Base-by-base conservation (phyloP, 2,797 vertebrate genomes). In the Nyctalus aviator region DNA sequence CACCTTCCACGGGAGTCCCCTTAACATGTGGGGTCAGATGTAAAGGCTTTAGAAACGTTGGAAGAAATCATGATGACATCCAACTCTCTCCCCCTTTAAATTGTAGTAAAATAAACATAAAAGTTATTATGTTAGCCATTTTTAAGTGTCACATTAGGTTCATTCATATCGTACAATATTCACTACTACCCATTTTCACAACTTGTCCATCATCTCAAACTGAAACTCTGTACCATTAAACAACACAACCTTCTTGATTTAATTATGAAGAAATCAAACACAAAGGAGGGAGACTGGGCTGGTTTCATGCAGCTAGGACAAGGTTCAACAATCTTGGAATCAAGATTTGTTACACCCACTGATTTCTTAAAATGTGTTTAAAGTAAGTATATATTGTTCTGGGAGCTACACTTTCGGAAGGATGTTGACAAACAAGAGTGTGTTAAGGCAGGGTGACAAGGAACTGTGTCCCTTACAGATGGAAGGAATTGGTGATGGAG, bases 311-410 rank as follows among this genome's bases (percentile, higher is more conserved):
- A 75, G 8, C 37, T n/a, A 55, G 27, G 37, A 75, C 21, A n/a
- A 15, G 3, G 25, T 8, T 53, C 23, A 79, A 13, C 0, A 11
- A 17, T 48, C 53, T 64, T 11, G 11, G 25, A 46, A 50, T 84
- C 78, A 85, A 66, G 32, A 35, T 35, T 23, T 20, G 76, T 72
- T 57, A 50, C 1, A 55, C 1, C 48, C 32, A n/a, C 76, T 84
- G 66, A 77, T 55, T 87, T 82, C 71, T 88, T 68, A 53, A 76
- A 84, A 92, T 35, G 59, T 41, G 23, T 92, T 88, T 62, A 46
- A 41, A 11, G 20, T 48, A 71, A 37, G 37, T 4, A 5, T 4
- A 55, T 25, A 53, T 76, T 81, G 57, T 69, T 32, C 9, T 41
- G 17, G 87, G 27, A 12, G 23, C 17, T 17, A 21, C 55, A 25